Evolutionary conservation across 2,113 vertebrate genomes (phyloP).

Genomic region (Galeopterus variegatus): DNA sequence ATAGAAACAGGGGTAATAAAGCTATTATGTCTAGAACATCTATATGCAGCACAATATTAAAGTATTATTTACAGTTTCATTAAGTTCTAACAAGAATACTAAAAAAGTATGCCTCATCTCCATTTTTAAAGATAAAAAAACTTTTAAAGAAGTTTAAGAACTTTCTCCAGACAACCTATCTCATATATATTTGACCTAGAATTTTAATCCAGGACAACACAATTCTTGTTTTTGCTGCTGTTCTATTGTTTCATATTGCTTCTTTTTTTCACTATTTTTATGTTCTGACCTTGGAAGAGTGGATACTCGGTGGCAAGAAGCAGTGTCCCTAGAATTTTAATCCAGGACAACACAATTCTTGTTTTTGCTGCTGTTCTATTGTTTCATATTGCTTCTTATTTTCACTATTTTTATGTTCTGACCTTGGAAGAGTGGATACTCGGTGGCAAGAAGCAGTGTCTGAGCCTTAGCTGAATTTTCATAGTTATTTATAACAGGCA

Average conservation of each 20-base stretch:
- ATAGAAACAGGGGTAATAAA: neutral
- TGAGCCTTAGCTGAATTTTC: neutral
- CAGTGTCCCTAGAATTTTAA: neutral
- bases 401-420: neutral
- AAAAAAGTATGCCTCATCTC: neutral
- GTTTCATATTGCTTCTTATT: neutral
- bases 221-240: neutral
- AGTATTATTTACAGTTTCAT: neutral
- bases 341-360: neutral
- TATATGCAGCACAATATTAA: neutral
- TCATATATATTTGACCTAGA: neutral
- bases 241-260: neutral
- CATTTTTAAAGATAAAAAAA: conserved; percentile 14
- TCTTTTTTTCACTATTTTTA: neutral
- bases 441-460: too few species aligned
- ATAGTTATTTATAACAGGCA: neutral
- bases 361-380: neutral
- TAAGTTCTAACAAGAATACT: neutral
- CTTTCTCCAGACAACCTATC: neutral
- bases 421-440: neutral
- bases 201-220: neutral
- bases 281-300: neutral
- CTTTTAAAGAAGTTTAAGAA: neutral
- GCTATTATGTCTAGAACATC: neutral
- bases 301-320: neutral